Conservation (phyloP, 2,888 invertebrate genomes). For the Nudaria mundana region DNA sequence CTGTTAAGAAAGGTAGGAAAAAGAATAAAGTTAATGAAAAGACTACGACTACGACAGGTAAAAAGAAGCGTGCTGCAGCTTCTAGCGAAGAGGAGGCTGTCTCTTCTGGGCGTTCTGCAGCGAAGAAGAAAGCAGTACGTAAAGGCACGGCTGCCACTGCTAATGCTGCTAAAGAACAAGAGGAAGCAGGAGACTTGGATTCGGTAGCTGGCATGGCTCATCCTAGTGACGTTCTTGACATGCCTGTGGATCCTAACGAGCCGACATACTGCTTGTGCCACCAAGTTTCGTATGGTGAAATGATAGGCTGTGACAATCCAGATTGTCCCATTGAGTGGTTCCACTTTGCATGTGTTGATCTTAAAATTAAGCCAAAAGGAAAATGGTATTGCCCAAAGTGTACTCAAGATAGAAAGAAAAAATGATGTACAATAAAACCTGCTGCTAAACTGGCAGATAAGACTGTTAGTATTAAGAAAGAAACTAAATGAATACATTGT, state of each 20-base stretch:
- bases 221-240: conserved; percentile 93
- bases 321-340: conserved; percentile 97
- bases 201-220: conserved; percentile 84
- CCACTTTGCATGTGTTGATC: conserved; percentile 96
- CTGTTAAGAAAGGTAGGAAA: conserved; percentile 75
- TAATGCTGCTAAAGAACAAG: conserved; percentile 63
- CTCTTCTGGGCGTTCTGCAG: conserved; percentile 61
- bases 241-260: conserved; percentile 98
- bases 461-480: conserved; percentile 65
- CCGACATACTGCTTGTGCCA: conserved; percentile 99
- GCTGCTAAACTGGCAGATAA: conserved; percentile 58
- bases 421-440: conserved; percentile 79
- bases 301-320: conserved; percentile 98
- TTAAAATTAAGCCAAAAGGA: conserved; percentile 95
- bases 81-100: conserved; percentile 75
- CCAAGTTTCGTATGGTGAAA: conserved; percentile 97
- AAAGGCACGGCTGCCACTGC: conserved; percentile 62
- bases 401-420: conserved; percentile 89
- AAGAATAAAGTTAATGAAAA: conserved; percentile 70
- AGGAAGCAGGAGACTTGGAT: conserved; percentile 75
- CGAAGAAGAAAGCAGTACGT: conserved; percentile 68
- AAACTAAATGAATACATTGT: conserved; percentile 48
- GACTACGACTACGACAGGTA: conserved; percentile 59
- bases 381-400: conserved; percentile 98
- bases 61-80: conserved; percentile 78